Evolutionary conservation across 2,113 vertebrate genomes (phyloP), one percentile per base, ranked within the genome.

Genomic region (Rhombomys opimus): DNA sequence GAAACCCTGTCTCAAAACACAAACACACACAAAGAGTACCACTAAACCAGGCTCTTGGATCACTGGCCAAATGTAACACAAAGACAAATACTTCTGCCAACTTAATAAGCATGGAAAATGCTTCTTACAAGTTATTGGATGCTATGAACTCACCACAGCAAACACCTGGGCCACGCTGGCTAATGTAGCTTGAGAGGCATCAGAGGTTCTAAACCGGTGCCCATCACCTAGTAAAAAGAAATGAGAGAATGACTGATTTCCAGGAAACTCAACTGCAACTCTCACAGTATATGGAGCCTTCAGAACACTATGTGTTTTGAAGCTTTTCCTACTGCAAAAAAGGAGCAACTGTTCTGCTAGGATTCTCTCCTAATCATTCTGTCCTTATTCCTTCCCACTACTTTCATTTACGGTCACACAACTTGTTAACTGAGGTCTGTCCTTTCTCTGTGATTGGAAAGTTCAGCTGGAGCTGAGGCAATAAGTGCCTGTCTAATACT

Each of bases 81-180:
- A 77, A 72, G 82, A 0, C 15, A 73, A 81, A 17, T 1, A 61
- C 1, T 15, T 3, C 13, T 57, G 13, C 15, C 57, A 57, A 57
- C 57, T 57, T 57, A 76, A 0, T 25, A 76, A 59, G 59, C 23
- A 35, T 6, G 3, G 6, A 20, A 90, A 77, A 25, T 50, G 63
- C 30, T 12, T 87, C 38, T 27, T 17, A 0, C 25, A 41, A 30
- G 32, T 57, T 30, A 54, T 3, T 54, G 63, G 54, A 13, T 23
- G 38, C 18, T 35, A 8, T 0, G 20, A 3, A 98, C 99, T 99
- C 93, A 99, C 99, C 99, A 99, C 99, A 0, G 99, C 98, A 97
- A 99, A 99, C 10, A 98, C 97, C 0, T 99, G 99, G 20, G 99
- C 98, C 35, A 99, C 99, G 30, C 99, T 99, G 72, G 99, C 99